Evolutionary conservation across 2,797 vertebrate genomes (phyloP).

Genomic region (Aythya fuligula): DNA sequence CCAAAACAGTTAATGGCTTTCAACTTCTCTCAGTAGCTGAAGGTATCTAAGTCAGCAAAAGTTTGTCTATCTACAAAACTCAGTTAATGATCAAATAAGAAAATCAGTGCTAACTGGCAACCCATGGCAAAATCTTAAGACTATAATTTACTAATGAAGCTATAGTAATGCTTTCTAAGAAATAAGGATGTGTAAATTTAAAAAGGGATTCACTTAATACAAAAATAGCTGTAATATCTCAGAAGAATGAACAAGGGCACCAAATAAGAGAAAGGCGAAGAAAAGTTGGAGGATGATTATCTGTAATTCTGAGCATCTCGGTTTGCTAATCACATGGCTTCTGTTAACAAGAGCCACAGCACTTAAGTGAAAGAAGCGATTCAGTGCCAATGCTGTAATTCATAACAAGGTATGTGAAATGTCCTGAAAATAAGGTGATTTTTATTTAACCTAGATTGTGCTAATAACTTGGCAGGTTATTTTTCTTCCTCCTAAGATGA

Average conservation of each 20-base stretch:
- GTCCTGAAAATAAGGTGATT: neutral
- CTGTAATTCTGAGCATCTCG: neutral
- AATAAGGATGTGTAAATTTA: neutral
- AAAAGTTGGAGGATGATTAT: neutral
- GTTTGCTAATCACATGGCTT: neutral
- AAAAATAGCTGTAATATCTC: neutral
- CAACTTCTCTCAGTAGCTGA: neutral
- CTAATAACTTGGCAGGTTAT: neutral
- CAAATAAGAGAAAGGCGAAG: neutral
- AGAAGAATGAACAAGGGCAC: neutral
- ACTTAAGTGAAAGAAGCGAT: neutral
- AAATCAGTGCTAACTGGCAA: neutral
- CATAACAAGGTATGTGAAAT: neutral
- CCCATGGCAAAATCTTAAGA: neutral
- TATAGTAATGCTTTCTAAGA: neutral
- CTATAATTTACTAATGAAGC: neutral
- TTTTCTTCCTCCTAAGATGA: neutral
- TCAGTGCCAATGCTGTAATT: neutral
- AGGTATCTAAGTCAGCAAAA: slow-evolving; percentile 9
- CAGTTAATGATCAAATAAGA: slow-evolving; percentile 32
- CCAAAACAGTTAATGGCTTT: neutral
- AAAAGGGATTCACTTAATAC: neutral
- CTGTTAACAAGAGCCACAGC: neutral
- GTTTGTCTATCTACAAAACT: neutral
- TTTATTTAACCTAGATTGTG: neutral